Conservation (phyloP, 2,888 invertebrate genomes). For the Polia nebulosa region DNA sequence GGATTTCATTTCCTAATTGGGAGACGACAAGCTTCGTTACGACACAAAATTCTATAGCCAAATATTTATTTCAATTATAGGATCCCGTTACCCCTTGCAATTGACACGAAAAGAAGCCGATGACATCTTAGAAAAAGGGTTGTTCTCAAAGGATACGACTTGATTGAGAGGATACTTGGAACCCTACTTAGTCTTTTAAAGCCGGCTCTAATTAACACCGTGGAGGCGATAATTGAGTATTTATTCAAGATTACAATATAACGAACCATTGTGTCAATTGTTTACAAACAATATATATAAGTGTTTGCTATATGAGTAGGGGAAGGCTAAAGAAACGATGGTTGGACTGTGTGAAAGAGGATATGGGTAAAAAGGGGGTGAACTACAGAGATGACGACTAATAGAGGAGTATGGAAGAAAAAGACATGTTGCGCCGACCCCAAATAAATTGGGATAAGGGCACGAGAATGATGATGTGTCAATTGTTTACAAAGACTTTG, state of each 20-base stretch:
- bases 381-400: too few relatives aligned
- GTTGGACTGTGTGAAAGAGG: too few relatives aligned
- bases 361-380: too few relatives aligned
- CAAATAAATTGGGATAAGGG: too few relatives aligned
- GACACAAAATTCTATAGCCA: conserved; percentile 83
- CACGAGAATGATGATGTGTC: too few relatives aligned
- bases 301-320: too few relatives aligned
- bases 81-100: conserved; percentile 73
- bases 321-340: too few relatives aligned
- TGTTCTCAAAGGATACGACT: conserved; percentile 73
- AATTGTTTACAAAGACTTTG: conserved; percentile 53
- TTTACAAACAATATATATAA: too few relatives aligned
- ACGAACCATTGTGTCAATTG: conserved; percentile 52
- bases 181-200: conserved; percentile 80
- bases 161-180: conserved; percentile 82
- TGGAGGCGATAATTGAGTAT: conserved; percentile 76
- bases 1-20: conserved; percentile 72
- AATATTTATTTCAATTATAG: conserved; percentile 89
- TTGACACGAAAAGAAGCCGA: conserved; percentile 84
- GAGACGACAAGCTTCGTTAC: conserved; percentile 71
- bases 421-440: too few relatives aligned
- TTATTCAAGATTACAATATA: conserved; percentile 67
- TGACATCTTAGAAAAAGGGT: conserved; percentile 87
- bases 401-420: too few relatives aligned
- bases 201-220: conserved; percentile 81